Conservation (phyloP, 2,113 vertebrate genomes). For the Poeciliopsis turrubarensis region DNA sequence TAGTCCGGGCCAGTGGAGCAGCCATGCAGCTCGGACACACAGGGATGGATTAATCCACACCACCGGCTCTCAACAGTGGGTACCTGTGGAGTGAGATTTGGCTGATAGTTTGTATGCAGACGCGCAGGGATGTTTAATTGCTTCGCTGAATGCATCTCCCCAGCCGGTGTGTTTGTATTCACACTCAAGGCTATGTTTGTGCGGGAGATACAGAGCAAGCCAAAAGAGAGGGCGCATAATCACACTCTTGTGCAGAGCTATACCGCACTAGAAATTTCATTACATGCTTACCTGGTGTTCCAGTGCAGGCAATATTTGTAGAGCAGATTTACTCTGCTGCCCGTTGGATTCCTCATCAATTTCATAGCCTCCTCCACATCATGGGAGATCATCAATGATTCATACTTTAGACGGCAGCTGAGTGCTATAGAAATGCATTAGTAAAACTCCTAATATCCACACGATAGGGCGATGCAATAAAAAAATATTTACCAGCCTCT, state of each 20-base stretch:
- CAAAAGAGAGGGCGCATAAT: constrained; percentile 65
- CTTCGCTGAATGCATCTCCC: constrained; percentile 72
- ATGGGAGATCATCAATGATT: constrained; percentile 71
- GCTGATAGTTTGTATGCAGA: constrained; percentile 75
- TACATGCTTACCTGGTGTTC: constrained; percentile 75
- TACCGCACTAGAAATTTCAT: constrained; percentile 73
- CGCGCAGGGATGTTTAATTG: constrained; percentile 77
- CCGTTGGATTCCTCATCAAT: constrained; percentile 72
- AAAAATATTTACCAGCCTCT: constrained; percentile 53
- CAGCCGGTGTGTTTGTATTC: constrained; percentile 65
- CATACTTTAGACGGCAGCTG: constrained; percentile 56
- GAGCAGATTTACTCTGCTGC: constrained; percentile 67
- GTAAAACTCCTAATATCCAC: constrained; percentile 54
- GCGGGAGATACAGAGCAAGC: constrained; percentile 57
- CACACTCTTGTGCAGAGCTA: constrained; percentile 60
- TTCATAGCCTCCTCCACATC: constrained; percentile 62
- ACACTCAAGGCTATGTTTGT: constrained; percentile 60
- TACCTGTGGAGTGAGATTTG: constrained; percentile 78
- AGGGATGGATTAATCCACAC: constrained; percentile 76
- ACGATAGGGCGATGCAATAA: constrained; percentile 57
- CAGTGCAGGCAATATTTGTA: constrained; percentile 66
- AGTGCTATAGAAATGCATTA: constrained; percentile 62
- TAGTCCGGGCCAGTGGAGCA: constrained; percentile 67
- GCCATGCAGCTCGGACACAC: constrained; percentile 68
- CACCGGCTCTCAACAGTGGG: constrained; percentile 65